These are phyloP conservation scores for Dendrocincla fuliginosa DNA, from an alignment of 2,797 vertebrate genomes.

Conservation along the genomic window DNA sequence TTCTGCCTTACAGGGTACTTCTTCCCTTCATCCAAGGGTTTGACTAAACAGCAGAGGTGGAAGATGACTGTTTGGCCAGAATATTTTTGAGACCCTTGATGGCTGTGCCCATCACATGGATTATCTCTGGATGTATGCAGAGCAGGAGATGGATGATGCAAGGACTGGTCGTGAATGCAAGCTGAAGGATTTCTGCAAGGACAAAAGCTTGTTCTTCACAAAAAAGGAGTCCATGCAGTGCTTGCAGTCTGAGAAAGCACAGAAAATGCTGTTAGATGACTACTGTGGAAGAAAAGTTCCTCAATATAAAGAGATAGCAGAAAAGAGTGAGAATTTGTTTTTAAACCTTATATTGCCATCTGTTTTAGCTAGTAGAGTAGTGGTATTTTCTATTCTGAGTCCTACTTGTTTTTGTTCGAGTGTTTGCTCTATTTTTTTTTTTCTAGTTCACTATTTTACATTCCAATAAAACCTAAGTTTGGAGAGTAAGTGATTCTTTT, in stretches of 20 bases:
- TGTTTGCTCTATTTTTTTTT: background rate
- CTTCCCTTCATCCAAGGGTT: background rate
- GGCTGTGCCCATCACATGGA: fast-evolving
- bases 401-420: background rate
- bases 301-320: background rate
- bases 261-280: background rate
- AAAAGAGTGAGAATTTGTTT: background rate
- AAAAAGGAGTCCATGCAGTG: fast-evolving
- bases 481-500: background rate
- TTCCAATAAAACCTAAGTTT: background rate
- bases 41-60: background rate
- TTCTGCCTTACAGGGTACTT: background rate
- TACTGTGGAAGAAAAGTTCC: background rate
- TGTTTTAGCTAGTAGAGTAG: background rate
- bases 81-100: background rate
- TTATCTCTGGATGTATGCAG: background rate
- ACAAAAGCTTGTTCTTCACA: background rate
- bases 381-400: background rate
- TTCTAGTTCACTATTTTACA: background rate
- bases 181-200: background rate
- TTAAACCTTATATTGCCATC: background rate
- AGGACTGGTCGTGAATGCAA: fast-evolving
- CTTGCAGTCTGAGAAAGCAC: background rate
- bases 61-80: background rate
- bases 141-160: background rate